These are phyloP conservation scores for Drosophila lini DNA, from an alignment of 1,140 invertebrate genomes.

Conservation along the genomic window DNA sequence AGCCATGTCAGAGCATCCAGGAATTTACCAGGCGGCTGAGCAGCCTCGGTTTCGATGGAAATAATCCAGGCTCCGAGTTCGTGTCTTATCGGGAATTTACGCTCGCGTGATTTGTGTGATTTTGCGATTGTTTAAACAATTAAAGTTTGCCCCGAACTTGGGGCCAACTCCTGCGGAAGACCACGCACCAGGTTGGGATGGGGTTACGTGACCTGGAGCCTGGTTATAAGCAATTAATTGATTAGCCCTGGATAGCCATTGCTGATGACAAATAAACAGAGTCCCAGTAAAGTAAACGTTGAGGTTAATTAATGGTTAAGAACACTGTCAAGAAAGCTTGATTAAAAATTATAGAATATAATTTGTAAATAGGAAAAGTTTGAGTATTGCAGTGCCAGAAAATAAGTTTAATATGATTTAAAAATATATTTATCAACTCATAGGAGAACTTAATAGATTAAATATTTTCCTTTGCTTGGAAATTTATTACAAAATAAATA, in stretches of 20 bases:
- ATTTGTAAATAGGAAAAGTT: not conserved
- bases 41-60: constrained; percentile 10
- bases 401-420: not conserved
- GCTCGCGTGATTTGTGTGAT: constrained; percentile 48
- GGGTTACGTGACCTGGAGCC: constrained; percentile 36
- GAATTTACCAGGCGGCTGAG: constrained; percentile 16
- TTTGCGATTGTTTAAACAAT: constrained; percentile 59
- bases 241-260: constrained; percentile 28
- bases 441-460: not conserved
- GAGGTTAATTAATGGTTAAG: constrained; percentile 44
- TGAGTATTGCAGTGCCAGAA: not conserved
- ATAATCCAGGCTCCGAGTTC: not conserved
- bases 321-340: not conserved
- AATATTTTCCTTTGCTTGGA: no score
- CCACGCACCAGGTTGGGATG: constrained; percentile 26
- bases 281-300: not conserved
- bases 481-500: no score
- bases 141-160: constrained; percentile 32
- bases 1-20: constrained; percentile 12
- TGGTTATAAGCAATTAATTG: constrained; percentile 48
- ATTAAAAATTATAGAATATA: not conserved
- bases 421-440: not conserved
- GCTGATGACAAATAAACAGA: constrained; percentile 11
- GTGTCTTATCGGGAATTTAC: constrained; percentile 51
- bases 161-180: constrained; percentile 12